Evolutionary conservation across 2,113 vertebrate genomes (phyloP).

Genomic region (Cephalopholis sonnerati): DNA sequence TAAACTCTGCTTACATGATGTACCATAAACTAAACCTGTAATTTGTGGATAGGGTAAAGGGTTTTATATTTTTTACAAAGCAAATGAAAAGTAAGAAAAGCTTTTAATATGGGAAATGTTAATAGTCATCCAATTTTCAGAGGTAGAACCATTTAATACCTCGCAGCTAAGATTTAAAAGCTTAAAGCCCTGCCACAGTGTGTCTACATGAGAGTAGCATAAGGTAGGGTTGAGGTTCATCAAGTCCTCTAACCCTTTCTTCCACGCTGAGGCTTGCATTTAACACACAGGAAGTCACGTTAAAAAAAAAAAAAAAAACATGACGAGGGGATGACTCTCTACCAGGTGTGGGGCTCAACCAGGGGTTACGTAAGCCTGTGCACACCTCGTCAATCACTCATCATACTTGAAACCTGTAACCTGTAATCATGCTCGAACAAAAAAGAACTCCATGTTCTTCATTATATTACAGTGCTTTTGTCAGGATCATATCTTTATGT

Average conservation of each 20-base stretch:
- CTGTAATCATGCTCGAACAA: not conserved
- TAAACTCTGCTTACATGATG: not conserved
- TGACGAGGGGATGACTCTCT: slow-evolving; percentile 54
- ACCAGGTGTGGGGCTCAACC: slow-evolving; percentile 49
- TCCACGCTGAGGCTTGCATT: slow-evolving; percentile 22
- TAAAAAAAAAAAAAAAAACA: slow-evolving; percentile 25
- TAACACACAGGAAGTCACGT: not conserved
- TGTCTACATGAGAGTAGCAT: not conserved
- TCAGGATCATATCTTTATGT: slow-evolving; percentile 5
- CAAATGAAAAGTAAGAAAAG: not conserved
- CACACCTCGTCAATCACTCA: slow-evolving; percentile 59
- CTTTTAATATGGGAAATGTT: not conserved
- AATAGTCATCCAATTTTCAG: not conserved
- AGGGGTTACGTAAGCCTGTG: slow-evolving; percentile 49
- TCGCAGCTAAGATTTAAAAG: not conserved
- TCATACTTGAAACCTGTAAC: slow-evolving; percentile 31
- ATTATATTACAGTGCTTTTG: not conserved
- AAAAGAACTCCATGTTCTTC: slow-evolving; percentile 14
- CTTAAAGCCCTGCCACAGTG: not conserved
- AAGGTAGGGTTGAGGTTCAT: not conserved
- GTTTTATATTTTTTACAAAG: not conserved
- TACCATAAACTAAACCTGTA: not conserved
- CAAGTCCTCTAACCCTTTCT: not conserved
- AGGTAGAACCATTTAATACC: not conserved
- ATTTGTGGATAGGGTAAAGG: too few species aligned